Percentiles rank a stretch among this genome's conserved stretches.
Conservation (phyloP, 2,888 invertebrate species). For the Unio pictorum region DNA sequence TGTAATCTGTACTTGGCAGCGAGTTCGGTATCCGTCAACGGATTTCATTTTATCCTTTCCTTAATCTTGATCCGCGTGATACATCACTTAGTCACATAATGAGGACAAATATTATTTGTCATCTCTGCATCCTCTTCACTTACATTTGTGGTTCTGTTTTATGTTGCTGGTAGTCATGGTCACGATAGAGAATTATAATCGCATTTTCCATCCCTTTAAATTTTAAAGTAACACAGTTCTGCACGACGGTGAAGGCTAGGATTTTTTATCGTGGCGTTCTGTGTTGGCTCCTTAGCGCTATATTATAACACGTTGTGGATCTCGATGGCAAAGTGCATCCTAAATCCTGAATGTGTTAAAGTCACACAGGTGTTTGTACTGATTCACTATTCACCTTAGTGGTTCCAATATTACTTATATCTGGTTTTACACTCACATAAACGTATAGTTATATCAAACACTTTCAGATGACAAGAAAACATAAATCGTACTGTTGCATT, state of each 20-base stretch:
- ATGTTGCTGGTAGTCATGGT: conserved; percentile 51
- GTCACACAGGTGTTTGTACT: conserved; percentile 25
- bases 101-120: conserved; percentile 77
- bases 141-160: conserved; percentile 56
- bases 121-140: conserved; percentile 81
- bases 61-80: conserved; percentile 62
- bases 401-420: conserved; percentile 39
- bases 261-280: conserved; percentile 13
- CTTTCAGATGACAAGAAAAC: no score
- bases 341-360: conserved; percentile 8
- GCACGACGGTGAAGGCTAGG: conserved; percentile 19
- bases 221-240: conserved; percentile 25
- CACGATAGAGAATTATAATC: conserved; percentile 44
- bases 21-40: conserved; percentile 84
- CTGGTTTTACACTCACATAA: not conserved
- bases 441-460: no score
- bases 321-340: conserved; percentile 19
- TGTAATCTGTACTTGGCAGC: conserved; percentile 86
- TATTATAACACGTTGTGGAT: conserved; percentile 44
- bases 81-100: conserved; percentile 61
- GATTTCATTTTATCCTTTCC: conserved; percentile 81
- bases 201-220: conserved; percentile 40
- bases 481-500: no score
- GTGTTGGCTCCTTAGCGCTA: conserved; percentile 19
- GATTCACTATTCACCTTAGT: conserved; percentile 42